Evolutionary conservation across 2,113 vertebrate species (phyloP).

Genomic region (Pongo pygmaeus): DNA sequence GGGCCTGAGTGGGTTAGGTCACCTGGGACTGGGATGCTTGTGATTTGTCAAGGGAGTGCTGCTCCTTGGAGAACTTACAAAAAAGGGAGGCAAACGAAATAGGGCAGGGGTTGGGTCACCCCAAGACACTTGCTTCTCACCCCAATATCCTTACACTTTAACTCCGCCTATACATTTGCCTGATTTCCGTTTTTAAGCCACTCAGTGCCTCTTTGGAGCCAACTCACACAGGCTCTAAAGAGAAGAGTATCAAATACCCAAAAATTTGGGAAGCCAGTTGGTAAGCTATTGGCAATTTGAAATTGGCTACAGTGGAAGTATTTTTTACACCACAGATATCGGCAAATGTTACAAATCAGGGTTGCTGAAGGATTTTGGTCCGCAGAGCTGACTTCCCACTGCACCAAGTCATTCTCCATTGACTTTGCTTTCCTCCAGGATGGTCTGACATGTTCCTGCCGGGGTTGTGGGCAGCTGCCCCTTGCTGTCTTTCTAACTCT

Average conservation of each 20-base stretch:
- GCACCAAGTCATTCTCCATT: neutral
- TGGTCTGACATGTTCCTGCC: neutral
- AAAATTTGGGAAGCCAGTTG: neutral
- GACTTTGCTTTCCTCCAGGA: neutral
- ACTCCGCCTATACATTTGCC: neutral
- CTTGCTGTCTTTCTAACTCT: neutral
- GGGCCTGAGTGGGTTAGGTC: neutral
- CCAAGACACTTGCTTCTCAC: neutral
- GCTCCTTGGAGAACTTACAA: neutral
- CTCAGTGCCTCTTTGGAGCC: neutral
- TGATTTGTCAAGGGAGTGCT: neutral
- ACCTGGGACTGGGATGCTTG: neutral
- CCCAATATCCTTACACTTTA: neutral
- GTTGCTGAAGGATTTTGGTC: neutral
- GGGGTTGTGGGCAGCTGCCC: neutral
- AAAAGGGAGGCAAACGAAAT: neutral
- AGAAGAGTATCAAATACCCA: neutral
- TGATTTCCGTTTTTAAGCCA: neutral
- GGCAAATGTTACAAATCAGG: neutral
- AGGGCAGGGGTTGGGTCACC: neutral
- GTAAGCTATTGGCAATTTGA: constrained; percentile 16
- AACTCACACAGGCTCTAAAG: neutral
- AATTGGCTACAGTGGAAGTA: neutral
- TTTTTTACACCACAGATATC: neutral
- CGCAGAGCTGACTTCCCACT: neutral